Conservation (phyloP, 2,888 invertebrate genomes). For the Drosophila prostipennis region DNA sequence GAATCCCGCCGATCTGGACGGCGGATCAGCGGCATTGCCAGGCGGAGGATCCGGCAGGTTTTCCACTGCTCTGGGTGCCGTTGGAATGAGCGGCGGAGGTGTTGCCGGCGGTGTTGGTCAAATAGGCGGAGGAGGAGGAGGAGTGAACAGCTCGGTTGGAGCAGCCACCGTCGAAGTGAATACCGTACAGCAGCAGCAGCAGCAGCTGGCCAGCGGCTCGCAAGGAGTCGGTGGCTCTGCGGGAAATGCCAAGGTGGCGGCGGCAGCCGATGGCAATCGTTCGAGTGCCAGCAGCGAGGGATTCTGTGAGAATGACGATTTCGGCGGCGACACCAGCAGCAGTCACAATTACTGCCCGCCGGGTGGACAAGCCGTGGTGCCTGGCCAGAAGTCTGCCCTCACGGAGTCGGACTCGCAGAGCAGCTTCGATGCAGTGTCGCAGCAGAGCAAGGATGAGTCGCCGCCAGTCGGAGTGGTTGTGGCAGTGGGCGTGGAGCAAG, state of each 20-base stretch:
- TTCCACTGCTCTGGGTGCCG: slow-evolving; percentile 17
- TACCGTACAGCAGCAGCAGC: slow-evolving; percentile 16
- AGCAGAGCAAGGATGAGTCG: slow-evolving; percentile 63
- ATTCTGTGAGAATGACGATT: slow-evolving; percentile 97
- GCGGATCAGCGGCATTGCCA: slow-evolving; percentile 17
- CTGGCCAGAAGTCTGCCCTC: slow-evolving; percentile 58
- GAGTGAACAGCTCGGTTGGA: slow-evolving; percentile 3
- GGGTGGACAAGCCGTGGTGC: slow-evolving; percentile 15
- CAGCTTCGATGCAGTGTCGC: slow-evolving; percentile 77
- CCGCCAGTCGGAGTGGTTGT: slow-evolving; percentile 23
- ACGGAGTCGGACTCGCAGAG: slow-evolving; percentile 82
- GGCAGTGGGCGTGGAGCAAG: slow-evolving; percentile 23
- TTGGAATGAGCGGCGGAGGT: not conserved
- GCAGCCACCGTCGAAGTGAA: slow-evolving; percentile 23
- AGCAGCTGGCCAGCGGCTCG: slow-evolving; percentile 11
- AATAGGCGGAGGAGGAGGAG: slow-evolving; percentile 9
- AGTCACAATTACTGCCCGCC: slow-evolving; percentile 83
- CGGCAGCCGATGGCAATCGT: slow-evolving; percentile 89
- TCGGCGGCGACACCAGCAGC: slow-evolving; percentile 89
- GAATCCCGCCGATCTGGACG: slow-evolving; percentile 49
- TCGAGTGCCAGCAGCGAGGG: slow-evolving; percentile 98
- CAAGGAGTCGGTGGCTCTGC: slow-evolving; percentile 9
- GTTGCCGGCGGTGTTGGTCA: not conserved
- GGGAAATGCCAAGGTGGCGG: slow-evolving; percentile 21
- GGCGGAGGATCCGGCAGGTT: slow-evolving; percentile 15